phyloP scores from a whole-genome alignment of 2,113 vertebrate genomes.

The Emydocephalus ijimae region DNA sequence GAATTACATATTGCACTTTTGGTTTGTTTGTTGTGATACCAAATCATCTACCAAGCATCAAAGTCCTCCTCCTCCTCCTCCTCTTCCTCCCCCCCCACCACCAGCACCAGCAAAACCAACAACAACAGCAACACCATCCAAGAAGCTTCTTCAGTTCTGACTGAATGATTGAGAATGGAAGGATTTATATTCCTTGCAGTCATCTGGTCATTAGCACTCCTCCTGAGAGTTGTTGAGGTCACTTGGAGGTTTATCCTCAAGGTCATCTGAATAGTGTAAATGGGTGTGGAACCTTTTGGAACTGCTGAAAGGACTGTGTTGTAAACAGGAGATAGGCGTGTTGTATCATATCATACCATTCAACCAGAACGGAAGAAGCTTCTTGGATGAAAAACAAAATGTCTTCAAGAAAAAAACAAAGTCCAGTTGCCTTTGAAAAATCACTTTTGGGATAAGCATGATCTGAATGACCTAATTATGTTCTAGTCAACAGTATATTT shows the following conservation, averaged over 20 bases:
- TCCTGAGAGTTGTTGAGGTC: too few species aligned
- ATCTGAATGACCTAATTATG: neutral
- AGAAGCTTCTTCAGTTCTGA: neutral
- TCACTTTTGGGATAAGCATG: too few species aligned
- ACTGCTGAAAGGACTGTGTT: too few species aligned
- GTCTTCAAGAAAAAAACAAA: too few species aligned
- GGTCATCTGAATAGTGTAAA: too few species aligned
- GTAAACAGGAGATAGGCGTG: too few species aligned
- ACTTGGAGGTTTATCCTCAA: too few species aligned
- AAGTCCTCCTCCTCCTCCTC: neutral
- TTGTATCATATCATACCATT: too few species aligned
- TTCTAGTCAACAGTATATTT: neutral
- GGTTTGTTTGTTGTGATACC: neutral
- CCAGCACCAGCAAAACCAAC: neutral
- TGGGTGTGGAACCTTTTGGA: too few species aligned
- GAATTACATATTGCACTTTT: neutral
- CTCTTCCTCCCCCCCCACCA: neutral
- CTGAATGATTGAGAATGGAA: neutral
- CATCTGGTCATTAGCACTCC: neutral
- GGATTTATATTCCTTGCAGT: neutral
- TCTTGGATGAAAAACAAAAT: neutral
- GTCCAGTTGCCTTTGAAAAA: too few species aligned
- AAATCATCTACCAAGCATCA: neutral
- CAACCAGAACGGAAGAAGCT: neutral
- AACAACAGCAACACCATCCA: neutral